These are phyloP conservation scores for Drosophila lacteicornis DNA, from an alignment of 1,140 invertebrate species.

Conservation along the genomic window DNA sequence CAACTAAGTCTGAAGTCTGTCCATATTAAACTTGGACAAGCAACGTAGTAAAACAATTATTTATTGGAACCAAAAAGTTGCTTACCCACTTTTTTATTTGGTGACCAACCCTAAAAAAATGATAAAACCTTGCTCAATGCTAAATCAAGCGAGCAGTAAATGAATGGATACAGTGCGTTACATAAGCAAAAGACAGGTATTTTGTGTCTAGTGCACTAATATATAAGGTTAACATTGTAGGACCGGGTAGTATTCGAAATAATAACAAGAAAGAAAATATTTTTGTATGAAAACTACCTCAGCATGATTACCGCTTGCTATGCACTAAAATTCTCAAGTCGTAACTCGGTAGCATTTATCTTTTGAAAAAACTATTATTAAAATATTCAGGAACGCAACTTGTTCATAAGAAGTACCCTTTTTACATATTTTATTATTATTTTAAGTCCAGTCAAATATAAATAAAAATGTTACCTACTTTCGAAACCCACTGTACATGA, in stretches of 20 bases:
- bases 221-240: too few relatives aligned
- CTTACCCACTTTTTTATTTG: conserved; percentile 43
- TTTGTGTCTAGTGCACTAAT: too few relatives aligned
- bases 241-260: too few relatives aligned
- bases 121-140: conserved; percentile 27
- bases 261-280: too few relatives aligned
- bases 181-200: neutral
- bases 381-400: too few relatives aligned
- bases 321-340: too few relatives aligned
- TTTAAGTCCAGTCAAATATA: neutral
- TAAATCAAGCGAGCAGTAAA: conserved; percentile 12
- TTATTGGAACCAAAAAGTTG: conserved; percentile 26
- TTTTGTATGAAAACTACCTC: too few relatives aligned
- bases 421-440: neutral
- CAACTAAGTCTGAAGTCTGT: neutral
- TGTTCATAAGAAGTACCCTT: too few relatives aligned
- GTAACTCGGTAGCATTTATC: too few relatives aligned
- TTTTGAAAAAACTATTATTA: too few relatives aligned
- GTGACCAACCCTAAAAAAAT: conserved; percentile 36
- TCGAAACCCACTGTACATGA: conserved; percentile 18
- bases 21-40: conserved; percentile 3
- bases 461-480: neutral
- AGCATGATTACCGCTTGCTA: too few relatives aligned
- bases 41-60: conserved; percentile 25
- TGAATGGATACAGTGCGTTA: conserved; percentile 26